These are phyloP conservation scores for Bombus pascuorum DNA, from an alignment of 1,140 invertebrate species.

Conservation along the genomic window DNA sequence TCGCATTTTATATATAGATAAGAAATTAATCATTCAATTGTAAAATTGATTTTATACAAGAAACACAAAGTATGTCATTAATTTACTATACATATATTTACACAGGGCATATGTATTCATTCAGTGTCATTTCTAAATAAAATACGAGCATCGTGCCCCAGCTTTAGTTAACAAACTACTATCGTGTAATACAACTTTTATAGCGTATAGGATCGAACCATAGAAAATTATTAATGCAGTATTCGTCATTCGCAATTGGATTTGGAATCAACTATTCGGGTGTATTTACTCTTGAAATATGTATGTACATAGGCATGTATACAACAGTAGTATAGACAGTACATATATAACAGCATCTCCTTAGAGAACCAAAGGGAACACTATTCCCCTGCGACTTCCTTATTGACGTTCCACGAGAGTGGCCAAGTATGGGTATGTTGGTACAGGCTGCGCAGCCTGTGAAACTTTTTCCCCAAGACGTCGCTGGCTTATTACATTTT, in stretches of 20 bases:
- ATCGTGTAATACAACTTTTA: not conserved
- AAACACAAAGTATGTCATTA: no score
- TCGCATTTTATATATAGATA: no score
- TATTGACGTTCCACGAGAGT: conserved; percentile 28
- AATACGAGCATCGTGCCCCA: no score
- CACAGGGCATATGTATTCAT: no score
- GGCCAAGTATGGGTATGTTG: conserved; percentile 27
- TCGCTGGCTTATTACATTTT: conserved; percentile 49
- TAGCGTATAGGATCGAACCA: no score
- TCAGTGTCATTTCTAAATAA: no score
- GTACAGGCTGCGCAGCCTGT: not conserved
- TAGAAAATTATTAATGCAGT: conserved; percentile 2
- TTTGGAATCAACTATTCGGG: not conserved
- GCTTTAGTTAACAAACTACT: no score
- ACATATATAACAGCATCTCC: not conserved
- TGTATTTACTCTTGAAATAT: not conserved
- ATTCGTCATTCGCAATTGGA: conserved; percentile 28
- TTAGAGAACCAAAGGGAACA: conserved; percentile 4
- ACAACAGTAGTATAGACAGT: not conserved
- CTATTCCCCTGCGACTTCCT: conserved; percentile 13
- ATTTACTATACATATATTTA: no score
- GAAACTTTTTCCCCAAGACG: conserved; percentile 38
- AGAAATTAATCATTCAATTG: no score
- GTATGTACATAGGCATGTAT: not conserved
- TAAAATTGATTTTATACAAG: no score